These are phyloP conservation scores for Chrysocyon brachyurus DNA, from an alignment of 2,797 vertebrate genomes.

Conservation along the genomic window DNA sequence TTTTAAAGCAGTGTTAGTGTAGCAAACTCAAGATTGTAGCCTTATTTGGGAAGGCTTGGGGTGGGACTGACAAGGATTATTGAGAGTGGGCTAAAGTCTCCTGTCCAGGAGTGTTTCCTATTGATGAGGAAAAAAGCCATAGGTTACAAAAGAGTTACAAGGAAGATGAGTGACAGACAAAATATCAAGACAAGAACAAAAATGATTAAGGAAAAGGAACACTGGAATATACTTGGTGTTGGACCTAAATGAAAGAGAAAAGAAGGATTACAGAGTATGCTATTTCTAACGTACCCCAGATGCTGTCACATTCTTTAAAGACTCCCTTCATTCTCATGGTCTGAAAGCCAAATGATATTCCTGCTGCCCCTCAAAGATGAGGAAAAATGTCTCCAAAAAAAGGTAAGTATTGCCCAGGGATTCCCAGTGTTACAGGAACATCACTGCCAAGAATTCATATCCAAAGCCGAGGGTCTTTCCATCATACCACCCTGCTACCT, in stretches of 20 bases:
- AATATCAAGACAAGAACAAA: background rate
- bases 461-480: background rate
- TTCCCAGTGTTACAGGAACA: background rate
- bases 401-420: background rate
- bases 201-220: background rate
- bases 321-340: background rate
- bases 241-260: background rate
- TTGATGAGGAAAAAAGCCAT: background rate
- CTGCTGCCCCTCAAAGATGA: background rate
- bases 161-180: background rate
- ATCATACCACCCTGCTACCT: background rate
- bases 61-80: background rate
- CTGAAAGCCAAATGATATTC: conserved; percentile 24
- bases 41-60: background rate
- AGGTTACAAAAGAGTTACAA: background rate
- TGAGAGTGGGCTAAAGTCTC: background rate
- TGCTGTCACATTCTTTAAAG: background rate
- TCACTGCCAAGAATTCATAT: background rate
- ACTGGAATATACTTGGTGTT: background rate
- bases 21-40: background rate
- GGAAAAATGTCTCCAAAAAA: background rate
- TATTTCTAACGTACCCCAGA: background rate
- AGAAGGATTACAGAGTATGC: background rate
- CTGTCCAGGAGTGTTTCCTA: background rate
- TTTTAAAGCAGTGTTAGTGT: background rate